phyloP scores from a whole-genome alignment of 1,140 invertebrate genomes.

The Lanistes nyassanus region DNA sequence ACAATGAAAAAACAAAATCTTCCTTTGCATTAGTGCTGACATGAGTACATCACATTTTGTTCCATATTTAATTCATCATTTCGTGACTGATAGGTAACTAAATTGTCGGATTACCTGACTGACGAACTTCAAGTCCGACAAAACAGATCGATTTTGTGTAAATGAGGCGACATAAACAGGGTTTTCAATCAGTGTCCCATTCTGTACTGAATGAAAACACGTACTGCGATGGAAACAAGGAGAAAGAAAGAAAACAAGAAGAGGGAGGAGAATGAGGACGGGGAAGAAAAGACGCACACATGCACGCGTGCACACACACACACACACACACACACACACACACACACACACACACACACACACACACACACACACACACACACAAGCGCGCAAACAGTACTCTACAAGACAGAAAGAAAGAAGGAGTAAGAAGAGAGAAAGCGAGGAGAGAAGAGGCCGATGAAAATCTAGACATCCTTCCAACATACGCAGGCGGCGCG shows the following conservation, averaged over 20 bases:
- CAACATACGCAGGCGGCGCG: too few species aligned
- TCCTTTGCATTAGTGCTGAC: too few species aligned
- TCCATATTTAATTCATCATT: too few species aligned
- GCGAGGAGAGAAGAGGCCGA: not conserved
- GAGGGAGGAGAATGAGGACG: not conserved
- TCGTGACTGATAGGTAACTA: too few species aligned
- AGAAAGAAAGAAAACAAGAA: not conserved
- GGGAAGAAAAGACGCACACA: not conserved
- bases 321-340: conserved; percentile 7
- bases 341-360: conserved; percentile 18
- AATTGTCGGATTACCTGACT: too few species aligned
- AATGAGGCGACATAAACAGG: too few species aligned
- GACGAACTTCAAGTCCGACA: too few species aligned
- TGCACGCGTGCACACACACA: not conserved
- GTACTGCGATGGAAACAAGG: not conserved
- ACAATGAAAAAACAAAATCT: too few species aligned
- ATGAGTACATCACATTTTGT: too few species aligned
- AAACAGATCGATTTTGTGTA: too few species aligned
- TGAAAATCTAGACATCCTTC: not conserved
- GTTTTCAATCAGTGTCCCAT: too few species aligned
- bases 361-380: conserved; percentile 12
- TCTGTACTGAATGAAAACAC: not conserved
- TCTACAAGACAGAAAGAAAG: conserved; percentile 3
- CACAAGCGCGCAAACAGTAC: not conserved
- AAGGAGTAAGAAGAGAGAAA: not conserved